phyloP scores from a whole-genome alignment of 2,888 invertebrate species.

The Cerastis leucographa region DNA sequence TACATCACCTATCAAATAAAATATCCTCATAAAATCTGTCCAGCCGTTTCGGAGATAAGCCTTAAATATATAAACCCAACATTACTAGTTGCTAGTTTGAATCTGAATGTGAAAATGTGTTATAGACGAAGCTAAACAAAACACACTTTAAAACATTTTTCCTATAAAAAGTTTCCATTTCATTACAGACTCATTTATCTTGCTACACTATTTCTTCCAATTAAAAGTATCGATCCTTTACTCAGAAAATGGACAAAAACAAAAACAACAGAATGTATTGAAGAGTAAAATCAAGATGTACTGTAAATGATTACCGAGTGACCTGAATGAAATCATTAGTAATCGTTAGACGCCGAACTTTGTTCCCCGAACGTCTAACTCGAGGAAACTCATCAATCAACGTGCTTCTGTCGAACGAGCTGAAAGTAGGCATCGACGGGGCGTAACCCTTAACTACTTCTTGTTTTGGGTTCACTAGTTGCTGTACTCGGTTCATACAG shows the following conservation, averaged over 20 bases:
- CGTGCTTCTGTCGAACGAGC: slow-evolving; percentile 62
- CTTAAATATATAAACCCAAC: not conserved
- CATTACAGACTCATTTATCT: slow-evolving; percentile 24
- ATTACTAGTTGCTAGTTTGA: not conserved
- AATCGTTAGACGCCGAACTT: slow-evolving; percentile 80
- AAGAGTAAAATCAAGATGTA: slow-evolving; percentile 59
- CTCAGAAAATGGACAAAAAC: slow-evolving; percentile 21
- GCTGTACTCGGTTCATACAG: not conserved
- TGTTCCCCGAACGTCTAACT: slow-evolving; percentile 72
- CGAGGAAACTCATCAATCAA: slow-evolving; percentile 77
- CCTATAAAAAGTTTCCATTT: not conserved
- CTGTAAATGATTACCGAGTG: slow-evolving; percentile 63
- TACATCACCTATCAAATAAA: too few species aligned
- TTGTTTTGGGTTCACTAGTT: slow-evolving; percentile 47
- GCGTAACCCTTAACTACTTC: slow-evolving; percentile 48
- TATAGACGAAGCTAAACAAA: not conserved
- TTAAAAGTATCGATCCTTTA: slow-evolving; percentile 42
- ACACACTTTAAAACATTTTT: not conserved
- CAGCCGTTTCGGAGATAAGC: too few species aligned
- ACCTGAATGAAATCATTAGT: slow-evolving; percentile 79
- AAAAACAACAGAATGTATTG: slow-evolving; percentile 48
- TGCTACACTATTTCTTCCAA: slow-evolving; percentile 23
- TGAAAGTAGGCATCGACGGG: slow-evolving; percentile 66
- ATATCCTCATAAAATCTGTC: too few species aligned
- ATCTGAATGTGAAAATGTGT: not conserved